Evolutionary conservation across 1,140 invertebrate genomes (phyloP).

Genomic region (Macrocentrus cingulum): DNA sequence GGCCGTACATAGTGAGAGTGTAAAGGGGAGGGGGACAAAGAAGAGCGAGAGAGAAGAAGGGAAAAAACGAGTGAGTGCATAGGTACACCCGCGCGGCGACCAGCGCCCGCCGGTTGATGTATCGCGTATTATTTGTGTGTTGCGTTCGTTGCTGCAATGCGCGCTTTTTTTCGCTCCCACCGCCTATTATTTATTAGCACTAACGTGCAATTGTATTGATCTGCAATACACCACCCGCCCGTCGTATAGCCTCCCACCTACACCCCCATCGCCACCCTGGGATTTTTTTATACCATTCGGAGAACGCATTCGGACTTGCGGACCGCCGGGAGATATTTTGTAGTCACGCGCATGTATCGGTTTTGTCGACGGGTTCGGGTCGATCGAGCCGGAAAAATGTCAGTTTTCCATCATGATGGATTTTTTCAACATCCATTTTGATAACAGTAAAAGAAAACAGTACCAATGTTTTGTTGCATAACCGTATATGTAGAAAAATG

Average conservation of each 20-base stretch:
- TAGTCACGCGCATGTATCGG: slow-evolving; percentile 34
- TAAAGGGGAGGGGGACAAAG: slow-evolving; percentile 26
- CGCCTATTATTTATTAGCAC: slow-evolving; percentile 62
- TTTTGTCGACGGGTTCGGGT: slow-evolving; percentile 32
- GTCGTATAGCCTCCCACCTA: slow-evolving; percentile 18
- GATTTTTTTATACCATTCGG: slow-evolving; percentile 57
- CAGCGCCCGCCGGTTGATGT: slow-evolving; percentile 52
- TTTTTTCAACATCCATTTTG: slow-evolving; percentile 17
- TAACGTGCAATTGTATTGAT: slow-evolving; percentile 62
- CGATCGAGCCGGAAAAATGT: slow-evolving; percentile 34
- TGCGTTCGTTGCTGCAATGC: slow-evolving; percentile 59
- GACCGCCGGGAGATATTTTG: slow-evolving; percentile 29
- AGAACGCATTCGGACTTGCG: slow-evolving; percentile 58
- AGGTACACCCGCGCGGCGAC: slow-evolving; percentile 36
- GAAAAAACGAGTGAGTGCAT: slow-evolving; percentile 27
- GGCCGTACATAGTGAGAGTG: slow-evolving; percentile 22
- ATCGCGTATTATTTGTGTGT: slow-evolving; percentile 61
- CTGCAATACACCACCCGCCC: slow-evolving; percentile 55
- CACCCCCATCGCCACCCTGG: slow-evolving; percentile 41
- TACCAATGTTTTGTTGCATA: no score
- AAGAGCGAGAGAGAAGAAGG: slow-evolving; percentile 5
- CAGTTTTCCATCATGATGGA: slow-evolving; percentile 22
- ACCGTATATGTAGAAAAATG: no score
- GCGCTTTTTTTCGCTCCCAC: slow-evolving; percentile 59
- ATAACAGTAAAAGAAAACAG: not conserved